Conservation (phyloP, 1,140 invertebrate species). For the Caerostris extrusa region DNA sequence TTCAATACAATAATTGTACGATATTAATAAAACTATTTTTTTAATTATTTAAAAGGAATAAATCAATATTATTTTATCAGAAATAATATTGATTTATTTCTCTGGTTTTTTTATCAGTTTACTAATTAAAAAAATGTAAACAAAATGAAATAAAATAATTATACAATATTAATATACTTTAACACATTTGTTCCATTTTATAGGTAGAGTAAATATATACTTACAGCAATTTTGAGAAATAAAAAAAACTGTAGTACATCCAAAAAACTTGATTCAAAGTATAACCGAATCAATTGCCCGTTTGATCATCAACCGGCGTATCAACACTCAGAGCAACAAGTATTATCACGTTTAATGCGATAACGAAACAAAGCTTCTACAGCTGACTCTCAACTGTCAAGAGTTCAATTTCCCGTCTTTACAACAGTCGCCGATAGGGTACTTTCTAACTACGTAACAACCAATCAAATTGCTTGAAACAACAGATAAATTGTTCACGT, state of each 20-base stretch:
- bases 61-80: too few relatives aligned
- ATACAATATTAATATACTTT: too few relatives aligned
- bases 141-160: too few relatives aligned
- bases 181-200: too few relatives aligned
- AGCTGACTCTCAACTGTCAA: constrained; percentile 19
- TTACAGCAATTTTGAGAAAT: background rate
- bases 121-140: too few relatives aligned
- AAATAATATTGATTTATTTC: too few relatives aligned
- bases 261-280: background rate
- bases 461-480: background rate
- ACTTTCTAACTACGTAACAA: background rate
- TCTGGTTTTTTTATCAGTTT: too few relatives aligned
- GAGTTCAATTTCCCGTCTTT: constrained; percentile 25
- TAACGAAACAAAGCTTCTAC: background rate
- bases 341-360: background rate
- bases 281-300: background rate
- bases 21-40: too few relatives aligned
- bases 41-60: too few relatives aligned
- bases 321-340: background rate
- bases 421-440: background rate
- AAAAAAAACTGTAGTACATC: background rate
- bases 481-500: background rate
- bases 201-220: too few relatives aligned
- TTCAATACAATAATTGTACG: too few relatives aligned
- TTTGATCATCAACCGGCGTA: background rate